A percentile compares a stretch with the other conserved stretches of the same genome.
These are phyloP conservation scores for Perca flavescens DNA, from an alignment of 2,113 vertebrate genomes.

Conservation along the genomic window DNA sequence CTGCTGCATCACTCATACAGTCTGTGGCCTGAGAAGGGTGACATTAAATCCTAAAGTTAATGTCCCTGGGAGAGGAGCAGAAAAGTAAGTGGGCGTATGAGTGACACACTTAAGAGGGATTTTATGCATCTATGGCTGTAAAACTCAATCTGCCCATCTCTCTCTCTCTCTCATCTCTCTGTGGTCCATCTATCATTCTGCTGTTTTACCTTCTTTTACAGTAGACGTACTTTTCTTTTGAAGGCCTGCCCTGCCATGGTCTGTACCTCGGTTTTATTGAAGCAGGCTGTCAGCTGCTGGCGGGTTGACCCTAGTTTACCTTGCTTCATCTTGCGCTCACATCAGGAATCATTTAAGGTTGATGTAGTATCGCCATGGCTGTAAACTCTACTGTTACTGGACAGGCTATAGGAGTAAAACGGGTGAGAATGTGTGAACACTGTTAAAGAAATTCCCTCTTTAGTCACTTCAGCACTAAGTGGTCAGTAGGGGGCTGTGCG, in stretches of 20 bases:
- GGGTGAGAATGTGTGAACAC: slow-evolving; percentile 38
- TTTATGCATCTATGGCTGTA: slow-evolving; percentile 49
- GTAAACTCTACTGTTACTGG: slow-evolving; percentile 19
- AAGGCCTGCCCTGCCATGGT: slow-evolving; percentile 40
- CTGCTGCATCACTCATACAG: slow-evolving; percentile 9
- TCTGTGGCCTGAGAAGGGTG: slow-evolving; percentile 40
- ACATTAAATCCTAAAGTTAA: slow-evolving; percentile 71
- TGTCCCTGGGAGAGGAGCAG: slow-evolving; percentile 45
- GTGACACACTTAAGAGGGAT: slow-evolving; percentile 70
- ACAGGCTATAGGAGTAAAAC: slow-evolving; percentile 1
- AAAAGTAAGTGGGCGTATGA: slow-evolving; percentile 52
- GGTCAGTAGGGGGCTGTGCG: slow-evolving; percentile 30
- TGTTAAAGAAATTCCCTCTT: slow-evolving; percentile 16
- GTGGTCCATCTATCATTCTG: slow-evolving; percentile 47
- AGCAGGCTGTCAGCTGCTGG: slow-evolving; percentile 44
- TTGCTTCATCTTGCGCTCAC: slow-evolving; percentile 18
- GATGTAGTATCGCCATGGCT: slow-evolving; percentile 12
- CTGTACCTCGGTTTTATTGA: slow-evolving; percentile 33
- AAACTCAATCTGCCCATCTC: slow-evolving; percentile 31
- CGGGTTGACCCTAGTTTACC: slow-evolving; percentile 31
- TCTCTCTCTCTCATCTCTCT: slow-evolving; percentile 56
- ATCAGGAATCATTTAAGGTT: slow-evolving; percentile 44
- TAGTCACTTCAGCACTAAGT: slow-evolving; percentile 12
- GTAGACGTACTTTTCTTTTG: slow-evolving; percentile 52
- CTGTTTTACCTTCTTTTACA: slow-evolving; percentile 27